Conservation (phyloP, 2,888 invertebrate genomes). For the Hirtodrosophila duncani region DNA sequence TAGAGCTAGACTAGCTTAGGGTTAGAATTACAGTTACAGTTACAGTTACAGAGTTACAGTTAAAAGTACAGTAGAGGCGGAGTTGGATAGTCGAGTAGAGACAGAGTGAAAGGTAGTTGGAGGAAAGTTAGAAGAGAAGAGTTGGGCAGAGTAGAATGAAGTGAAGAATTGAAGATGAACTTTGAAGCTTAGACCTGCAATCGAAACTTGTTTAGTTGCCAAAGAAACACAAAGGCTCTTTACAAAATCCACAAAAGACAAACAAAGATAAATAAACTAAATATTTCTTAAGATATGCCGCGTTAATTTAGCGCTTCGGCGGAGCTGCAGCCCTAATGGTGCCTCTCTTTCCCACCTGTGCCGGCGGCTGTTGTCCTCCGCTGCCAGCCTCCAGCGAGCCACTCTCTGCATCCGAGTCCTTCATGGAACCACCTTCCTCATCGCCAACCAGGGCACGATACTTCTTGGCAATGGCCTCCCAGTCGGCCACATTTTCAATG, state of each 20-base stretch:
- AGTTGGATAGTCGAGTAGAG: conserved; percentile 57
- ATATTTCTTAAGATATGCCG: neutral
- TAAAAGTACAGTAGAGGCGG: conserved; percentile 40
- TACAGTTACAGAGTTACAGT: conserved; percentile 34
- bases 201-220: conserved; percentile 57
- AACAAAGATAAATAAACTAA: no score
- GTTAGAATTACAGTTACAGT: conserved; percentile 13
- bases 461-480: conserved; percentile 93
- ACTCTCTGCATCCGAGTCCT: conserved; percentile 77
- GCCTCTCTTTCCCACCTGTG: conserved; percentile 74
- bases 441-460: conserved; percentile 88
- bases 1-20: no score
- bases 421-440: conserved; percentile 79
- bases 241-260: neutral
- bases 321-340: conserved; percentile 42
- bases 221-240: neutral
- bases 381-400: conserved; percentile 75
- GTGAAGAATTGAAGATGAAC: conserved; percentile 27
- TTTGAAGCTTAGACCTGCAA: conserved; percentile 67
- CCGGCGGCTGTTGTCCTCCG: conserved; percentile 59
- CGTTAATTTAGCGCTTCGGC: conserved; percentile 8
- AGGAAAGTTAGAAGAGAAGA: conserved; percentile 37
- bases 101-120: conserved; percentile 46
- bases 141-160: conserved; percentile 28
- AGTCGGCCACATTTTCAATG: conserved; percentile 93